These are phyloP conservation scores for Virgularia gustaviana DNA, from an alignment of 92 coral and sea anemone genomes.

Conservation along the genomic window DNA sequence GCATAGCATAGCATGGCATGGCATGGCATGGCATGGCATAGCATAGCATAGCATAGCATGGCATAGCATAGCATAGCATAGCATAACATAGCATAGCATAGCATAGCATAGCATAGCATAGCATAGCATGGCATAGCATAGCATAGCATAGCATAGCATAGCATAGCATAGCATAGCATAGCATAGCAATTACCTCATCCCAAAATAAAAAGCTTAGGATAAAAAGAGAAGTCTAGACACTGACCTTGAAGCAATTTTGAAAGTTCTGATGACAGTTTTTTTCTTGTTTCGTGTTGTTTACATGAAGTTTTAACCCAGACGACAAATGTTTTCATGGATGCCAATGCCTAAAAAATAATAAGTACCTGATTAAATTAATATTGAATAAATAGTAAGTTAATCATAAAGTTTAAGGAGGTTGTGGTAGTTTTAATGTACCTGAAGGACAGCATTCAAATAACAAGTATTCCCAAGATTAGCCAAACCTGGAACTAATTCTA, in stretches of 20 bases:
- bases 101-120: no score
- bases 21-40: no score
- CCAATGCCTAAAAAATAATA: constrained; percentile 63
- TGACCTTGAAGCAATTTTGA: constrained; percentile 66
- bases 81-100: no score
- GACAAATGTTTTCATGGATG: constrained; percentile 74
- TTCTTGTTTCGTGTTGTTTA: constrained; percentile 23
- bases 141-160: no score
- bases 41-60: no score
- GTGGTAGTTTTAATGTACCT: constrained; percentile 59
- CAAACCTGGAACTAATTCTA: constrained; percentile 65
- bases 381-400: background rate
- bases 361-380: background rate
- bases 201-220: constrained; percentile 6
- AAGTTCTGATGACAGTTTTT: constrained; percentile 60
- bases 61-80: no score
- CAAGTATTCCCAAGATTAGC: constrained; percentile 89
- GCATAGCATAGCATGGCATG: no score
- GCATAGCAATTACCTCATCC: constrained; percentile 31
- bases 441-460: constrained; percentile 81
- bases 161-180: no score
- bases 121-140: no score
- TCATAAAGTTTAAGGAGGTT: no score
- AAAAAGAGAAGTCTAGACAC: background rate
- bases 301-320: constrained; percentile 66